Evolutionary conservation across 2,797 vertebrate species (phyloP), one percentile per base, ranked within the genome.

Genomic region (Atherinosoma microstoma): DNA sequence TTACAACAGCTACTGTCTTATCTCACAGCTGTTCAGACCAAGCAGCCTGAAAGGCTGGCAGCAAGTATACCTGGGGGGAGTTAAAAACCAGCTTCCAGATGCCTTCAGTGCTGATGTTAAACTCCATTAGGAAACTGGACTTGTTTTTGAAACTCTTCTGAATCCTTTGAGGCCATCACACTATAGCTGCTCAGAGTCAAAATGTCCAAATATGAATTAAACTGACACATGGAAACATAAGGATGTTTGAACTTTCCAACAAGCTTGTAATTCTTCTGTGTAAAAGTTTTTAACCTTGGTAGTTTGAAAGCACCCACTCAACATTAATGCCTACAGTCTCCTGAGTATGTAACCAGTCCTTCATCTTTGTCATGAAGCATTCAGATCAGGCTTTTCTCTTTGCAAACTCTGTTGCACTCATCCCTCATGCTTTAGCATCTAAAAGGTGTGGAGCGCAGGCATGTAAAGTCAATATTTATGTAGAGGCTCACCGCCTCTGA

Each of bases 401-500:
- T 74, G 38, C 22, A 38, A 32, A 65, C 64, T 57, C 18, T 27
- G 67, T 58, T 58, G 53, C 53, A 1, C 22, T 83, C 47, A 16
- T 47, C 32, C 40, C 34, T 70, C 6, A 0, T 58, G 71, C 57
- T 67, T 70, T 62, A 54, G 16, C 22, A 2, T 71, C 40, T 83
- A 27, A 80, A 76, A 83, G 66, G 66, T 67, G 57, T 59, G 64
- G 30, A 68, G 83, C 74, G 73, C 65, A 20, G 56, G 10, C 68
- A 70, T 60, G 69, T 40, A 76, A 63, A 76, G 84, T 90, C 87
- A 85, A 89, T 89, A 92, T 90, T 84, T 72, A 80, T 80, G 78
- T 68, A 66, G 77, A 70, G 76, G 71, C 56, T 81, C 73, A 64
- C 45, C 11, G 67, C 70, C 58, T 58, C 42, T 76, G 78, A 66